Conservation (phyloP, 2,113 vertebrate species). For the Xiphophorus couchianus region DNA sequence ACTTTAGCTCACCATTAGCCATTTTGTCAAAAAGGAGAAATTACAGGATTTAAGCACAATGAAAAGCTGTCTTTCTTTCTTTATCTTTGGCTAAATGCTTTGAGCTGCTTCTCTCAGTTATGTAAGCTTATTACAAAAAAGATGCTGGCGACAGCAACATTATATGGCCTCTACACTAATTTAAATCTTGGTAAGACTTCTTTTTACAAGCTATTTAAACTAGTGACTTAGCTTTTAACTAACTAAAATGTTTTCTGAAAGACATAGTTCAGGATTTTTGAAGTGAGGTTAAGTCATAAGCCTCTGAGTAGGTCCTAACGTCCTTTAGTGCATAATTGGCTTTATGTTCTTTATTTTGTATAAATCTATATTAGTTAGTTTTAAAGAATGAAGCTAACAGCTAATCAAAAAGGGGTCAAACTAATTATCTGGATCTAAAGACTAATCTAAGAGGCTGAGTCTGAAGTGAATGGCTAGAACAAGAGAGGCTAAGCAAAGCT, state of each 20-base stretch:
- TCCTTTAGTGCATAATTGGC: background rate
- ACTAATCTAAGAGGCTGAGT: too few species aligned
- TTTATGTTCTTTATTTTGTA: background rate
- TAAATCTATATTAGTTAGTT: background rate
- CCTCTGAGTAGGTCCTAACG: background rate
- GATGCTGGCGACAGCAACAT: background rate
- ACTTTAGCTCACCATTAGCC: background rate
- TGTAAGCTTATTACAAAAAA: background rate
- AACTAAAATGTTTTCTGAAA: background rate
- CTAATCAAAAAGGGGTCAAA: background rate
- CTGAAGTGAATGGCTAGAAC: too few species aligned
- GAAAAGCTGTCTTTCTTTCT: constrained; percentile 3
- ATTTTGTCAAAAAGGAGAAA: background rate
- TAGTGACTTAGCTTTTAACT: background rate
- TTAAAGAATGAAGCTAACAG: background rate
- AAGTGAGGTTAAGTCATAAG: background rate
- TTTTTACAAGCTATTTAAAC: background rate
- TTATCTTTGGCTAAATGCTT: constrained; percentile 5
- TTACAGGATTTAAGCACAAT: constrained; percentile 1
- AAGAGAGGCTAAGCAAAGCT: too few species aligned
- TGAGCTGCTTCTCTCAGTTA: background rate
- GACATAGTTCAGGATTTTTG: background rate
- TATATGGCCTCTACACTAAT: background rate
- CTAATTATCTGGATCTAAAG: too few species aligned
- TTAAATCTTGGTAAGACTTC: background rate